Conservation (phyloP, 2,113 vertebrate genomes). For the Eidolon helvum region DNA sequence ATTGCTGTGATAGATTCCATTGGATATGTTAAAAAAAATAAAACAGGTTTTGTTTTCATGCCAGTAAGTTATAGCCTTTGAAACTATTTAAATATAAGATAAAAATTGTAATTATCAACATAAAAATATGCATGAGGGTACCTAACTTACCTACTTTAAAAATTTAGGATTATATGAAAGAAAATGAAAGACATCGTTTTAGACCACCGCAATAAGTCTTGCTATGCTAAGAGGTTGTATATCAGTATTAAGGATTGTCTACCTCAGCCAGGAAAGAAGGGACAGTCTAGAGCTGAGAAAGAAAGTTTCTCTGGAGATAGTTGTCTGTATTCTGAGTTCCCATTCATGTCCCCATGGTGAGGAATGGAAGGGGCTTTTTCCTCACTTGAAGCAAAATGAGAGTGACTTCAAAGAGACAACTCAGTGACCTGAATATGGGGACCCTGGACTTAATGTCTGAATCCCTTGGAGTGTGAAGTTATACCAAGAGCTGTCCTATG, state of each 20-base stretch:
- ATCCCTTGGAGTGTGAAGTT: not conserved
- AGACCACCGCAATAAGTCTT: not conserved
- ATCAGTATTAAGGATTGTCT: not conserved
- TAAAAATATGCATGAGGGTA: not conserved
- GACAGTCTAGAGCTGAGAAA: not conserved
- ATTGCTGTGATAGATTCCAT: not conserved
- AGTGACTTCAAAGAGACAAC: not conserved
- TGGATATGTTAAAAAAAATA: not conserved
- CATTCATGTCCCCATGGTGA: not conserved
- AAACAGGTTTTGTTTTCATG: slow-evolving; percentile 25
- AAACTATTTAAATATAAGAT: slow-evolving; percentile 24
- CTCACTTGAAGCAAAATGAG: not conserved
- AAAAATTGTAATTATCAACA: not conserved
- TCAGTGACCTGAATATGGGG: not conserved
- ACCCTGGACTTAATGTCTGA: not conserved
- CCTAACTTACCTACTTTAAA: not conserved
- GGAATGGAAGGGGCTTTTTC: not conserved
- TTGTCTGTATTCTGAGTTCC: not conserved
- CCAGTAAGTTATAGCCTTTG: not conserved
- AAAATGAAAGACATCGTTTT: not conserved
- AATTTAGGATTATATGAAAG: not conserved
- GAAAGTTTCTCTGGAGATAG: not conserved
- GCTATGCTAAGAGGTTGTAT: not conserved
- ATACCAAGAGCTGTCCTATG: not conserved
- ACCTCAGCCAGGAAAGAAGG: not conserved